phyloP scores from a whole-genome alignment of 2,113 vertebrate species.

The Lamprologus sp. region DNA sequence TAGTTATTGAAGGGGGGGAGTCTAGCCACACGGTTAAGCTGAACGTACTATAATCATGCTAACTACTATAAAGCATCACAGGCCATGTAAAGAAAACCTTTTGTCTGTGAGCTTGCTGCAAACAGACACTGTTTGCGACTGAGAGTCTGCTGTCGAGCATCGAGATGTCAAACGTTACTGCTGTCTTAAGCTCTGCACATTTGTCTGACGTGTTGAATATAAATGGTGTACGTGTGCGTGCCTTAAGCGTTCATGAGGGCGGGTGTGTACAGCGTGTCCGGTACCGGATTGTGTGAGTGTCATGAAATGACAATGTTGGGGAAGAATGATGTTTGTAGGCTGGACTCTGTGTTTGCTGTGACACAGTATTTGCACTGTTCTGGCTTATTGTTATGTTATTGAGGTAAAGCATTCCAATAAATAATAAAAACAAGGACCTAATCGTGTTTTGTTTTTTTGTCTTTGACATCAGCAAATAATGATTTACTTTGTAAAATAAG shows the following conservation, averaged over 20 bases:
- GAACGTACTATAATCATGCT: not conserved
- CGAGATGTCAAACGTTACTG: constrained; percentile 2
- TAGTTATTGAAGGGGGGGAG: not conserved
- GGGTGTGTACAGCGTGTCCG: constrained; percentile 24
- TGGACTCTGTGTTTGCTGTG: constrained; percentile 17
- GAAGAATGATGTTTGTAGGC: not conserved
- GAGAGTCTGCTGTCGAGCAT: constrained; percentile 2
- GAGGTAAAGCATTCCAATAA: constrained; percentile 61
- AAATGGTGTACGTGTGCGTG: constrained; percentile 36
- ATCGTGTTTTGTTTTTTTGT: not conserved
- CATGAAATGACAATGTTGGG: not conserved
- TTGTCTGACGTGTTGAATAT: constrained; percentile 26
- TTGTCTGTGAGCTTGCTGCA: constrained; percentile 15
- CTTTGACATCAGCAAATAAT: not conserved
- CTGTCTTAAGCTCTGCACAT: constrained; percentile 42
- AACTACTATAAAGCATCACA: constrained; percentile 1
- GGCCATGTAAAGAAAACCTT: not conserved
- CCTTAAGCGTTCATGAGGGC: constrained; percentile 34
- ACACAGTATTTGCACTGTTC: constrained; percentile 41
- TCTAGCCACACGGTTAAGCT: not conserved
- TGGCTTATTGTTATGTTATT: constrained; percentile 42
- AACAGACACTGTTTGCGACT: not conserved
- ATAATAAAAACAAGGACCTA: not conserved
- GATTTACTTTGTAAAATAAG: not conserved
- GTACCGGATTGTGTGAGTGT: constrained; percentile 3